These are phyloP conservation scores for Oreocharis arfaki DNA, from an alignment of 2,113 vertebrate species.

Conservation along the genomic window DNA sequence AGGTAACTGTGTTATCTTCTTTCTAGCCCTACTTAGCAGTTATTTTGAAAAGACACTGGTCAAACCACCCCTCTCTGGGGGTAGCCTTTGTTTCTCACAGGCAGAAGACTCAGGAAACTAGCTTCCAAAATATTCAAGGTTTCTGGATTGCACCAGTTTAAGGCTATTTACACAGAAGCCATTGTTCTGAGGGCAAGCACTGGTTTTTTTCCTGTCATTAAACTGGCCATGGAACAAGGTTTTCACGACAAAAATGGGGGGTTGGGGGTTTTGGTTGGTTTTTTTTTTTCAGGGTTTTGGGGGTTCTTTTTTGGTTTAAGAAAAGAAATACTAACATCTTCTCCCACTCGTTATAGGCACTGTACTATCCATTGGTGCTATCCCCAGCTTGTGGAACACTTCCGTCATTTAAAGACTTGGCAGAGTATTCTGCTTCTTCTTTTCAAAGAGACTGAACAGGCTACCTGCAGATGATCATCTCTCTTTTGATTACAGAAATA, in stretches of 20 bases:
- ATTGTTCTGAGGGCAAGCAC: conserved; percentile 8
- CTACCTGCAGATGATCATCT: neutral
- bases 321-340: neutral
- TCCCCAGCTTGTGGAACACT: neutral
- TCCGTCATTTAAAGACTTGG: neutral
- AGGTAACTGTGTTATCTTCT: neutral
- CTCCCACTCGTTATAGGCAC: neutral
- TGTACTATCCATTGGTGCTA: neutral
- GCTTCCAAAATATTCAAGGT: neutral
- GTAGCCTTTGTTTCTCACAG: neutral
- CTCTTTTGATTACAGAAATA: neutral
- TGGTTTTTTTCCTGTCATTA: neutral
- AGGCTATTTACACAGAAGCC: neutral
- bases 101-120: neutral
- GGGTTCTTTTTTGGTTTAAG: neutral
- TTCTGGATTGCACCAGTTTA: conserved; percentile 3
- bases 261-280: neutral
- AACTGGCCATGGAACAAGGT: neutral
- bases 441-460: neutral
- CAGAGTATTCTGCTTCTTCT: neutral
- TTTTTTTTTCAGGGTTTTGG: neutral
- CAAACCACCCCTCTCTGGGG: neutral
- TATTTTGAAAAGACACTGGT: neutral
- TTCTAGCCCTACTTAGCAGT: neutral
- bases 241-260: neutral